Evolutionary conservation across 2,797 vertebrate genomes (phyloP).

Genomic region (Denticeps clupeoides): DNA sequence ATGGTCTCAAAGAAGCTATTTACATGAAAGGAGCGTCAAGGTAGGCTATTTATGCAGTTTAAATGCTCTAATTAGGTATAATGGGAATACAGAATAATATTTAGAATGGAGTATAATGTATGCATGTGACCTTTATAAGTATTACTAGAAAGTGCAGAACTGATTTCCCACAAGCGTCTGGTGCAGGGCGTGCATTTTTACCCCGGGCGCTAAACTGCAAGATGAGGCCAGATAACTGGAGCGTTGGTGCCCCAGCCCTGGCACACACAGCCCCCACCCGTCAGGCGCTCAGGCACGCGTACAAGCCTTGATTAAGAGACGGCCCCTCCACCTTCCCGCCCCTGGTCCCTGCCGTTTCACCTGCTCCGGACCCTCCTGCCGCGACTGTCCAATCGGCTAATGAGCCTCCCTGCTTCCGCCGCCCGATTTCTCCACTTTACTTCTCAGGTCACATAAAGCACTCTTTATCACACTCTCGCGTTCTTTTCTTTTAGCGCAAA

Average conservation of each 20-base stretch:
- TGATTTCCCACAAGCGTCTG: slow-evolving; percentile 1
- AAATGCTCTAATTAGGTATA: slow-evolving; percentile 27
- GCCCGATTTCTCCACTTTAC: slow-evolving; percentile 11
- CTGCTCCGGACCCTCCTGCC: slow-evolving; percentile 17
- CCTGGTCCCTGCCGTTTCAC: slow-evolving; percentile 16
- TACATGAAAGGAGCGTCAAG: slow-evolving; percentile 15
- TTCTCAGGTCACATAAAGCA: slow-evolving; percentile 12
- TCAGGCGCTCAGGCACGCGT: slow-evolving; percentile 9
- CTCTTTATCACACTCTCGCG: background rate
- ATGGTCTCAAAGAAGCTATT: slow-evolving; percentile 11
- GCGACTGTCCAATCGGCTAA: slow-evolving; percentile 31
- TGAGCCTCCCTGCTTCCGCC: slow-evolving; percentile 28
- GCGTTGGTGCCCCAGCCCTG: too few relatives aligned
- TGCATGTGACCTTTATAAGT: slow-evolving; percentile 51
- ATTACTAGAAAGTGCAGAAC: too few relatives aligned
- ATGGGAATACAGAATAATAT: too few relatives aligned
- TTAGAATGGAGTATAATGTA: too few relatives aligned
- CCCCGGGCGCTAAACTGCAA: too few relatives aligned
- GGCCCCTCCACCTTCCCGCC: background rate
- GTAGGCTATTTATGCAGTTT: slow-evolving; percentile 13
- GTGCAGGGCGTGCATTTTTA: background rate
- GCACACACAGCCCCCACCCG: background rate
- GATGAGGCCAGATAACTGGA: background rate
- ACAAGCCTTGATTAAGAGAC: slow-evolving; percentile 33
- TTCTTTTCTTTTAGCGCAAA: slow-evolving; percentile 47